Percentiles rank a stretch among this genome's conserved stretches.
Conservation (phyloP, 2,113 vertebrate species). For the Sus scrofa region DNA sequence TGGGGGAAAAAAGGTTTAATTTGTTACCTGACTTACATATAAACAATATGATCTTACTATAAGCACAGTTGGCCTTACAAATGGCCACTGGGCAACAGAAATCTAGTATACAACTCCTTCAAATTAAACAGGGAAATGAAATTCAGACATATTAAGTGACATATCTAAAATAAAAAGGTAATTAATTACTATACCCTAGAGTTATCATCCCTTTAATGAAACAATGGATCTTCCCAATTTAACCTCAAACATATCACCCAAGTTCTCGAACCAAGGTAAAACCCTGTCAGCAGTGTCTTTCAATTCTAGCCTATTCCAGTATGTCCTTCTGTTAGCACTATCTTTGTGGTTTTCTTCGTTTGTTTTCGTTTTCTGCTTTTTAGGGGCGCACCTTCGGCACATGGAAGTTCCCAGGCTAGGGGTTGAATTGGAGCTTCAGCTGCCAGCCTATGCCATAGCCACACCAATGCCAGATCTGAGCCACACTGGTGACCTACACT, state of each 20-base stretch:
- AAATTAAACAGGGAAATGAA: background rate
- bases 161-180: background rate
- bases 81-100: background rate
- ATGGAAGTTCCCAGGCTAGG: no score
- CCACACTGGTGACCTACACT: no score
- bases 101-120: background rate
- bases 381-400: no score
- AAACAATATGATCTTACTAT: background rate
- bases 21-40: background rate
- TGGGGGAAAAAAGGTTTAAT: background rate
- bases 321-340: background rate
- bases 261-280: conserved; percentile 1
- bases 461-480: no score
- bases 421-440: no score
- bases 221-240: background rate
- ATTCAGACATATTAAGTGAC: background rate
- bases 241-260: background rate
- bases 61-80: background rate
- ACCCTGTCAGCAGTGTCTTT: background rate
- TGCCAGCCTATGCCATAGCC: no score
- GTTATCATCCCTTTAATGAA: background rate
- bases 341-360: background rate
- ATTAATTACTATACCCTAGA: background rate
- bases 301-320: background rate
- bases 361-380: no score